These are phyloP conservation scores for Peromyscus californicus DNA, from an alignment of 2,113 vertebrate species.

Conservation along the genomic window DNA sequence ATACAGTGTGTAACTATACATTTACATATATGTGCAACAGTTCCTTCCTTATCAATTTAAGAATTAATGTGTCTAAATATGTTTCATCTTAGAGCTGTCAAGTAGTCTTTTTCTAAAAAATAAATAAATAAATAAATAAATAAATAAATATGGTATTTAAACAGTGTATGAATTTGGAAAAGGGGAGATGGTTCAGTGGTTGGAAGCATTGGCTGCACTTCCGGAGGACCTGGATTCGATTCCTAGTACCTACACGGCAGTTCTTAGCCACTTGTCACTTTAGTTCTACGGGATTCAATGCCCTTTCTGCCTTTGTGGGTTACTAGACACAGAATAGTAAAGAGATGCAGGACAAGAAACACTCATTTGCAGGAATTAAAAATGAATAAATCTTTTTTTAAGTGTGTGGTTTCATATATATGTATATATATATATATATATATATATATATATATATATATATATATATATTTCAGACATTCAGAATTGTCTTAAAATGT, in stretches of 20 bases:
- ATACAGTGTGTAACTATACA: not conserved
- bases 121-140: not conserved
- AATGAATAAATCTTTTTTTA: not conserved
- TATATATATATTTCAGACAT: not conserved
- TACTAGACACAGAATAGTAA: not conserved
- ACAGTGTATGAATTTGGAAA: not conserved
- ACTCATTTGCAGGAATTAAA: not conserved
- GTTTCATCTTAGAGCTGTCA: not conserved
- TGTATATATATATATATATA: too few relatives aligned
- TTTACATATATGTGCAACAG: not conserved
- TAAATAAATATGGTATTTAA: not conserved
- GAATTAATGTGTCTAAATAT: not conserved
- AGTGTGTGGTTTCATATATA: not conserved
- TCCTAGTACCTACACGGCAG: accelerated
- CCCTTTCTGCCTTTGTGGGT: not conserved
- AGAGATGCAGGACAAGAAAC: not conserved
- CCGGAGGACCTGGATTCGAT: not conserved
- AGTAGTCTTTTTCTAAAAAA: not conserved
- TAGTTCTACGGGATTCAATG: too few relatives aligned
- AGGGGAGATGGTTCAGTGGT: not conserved
- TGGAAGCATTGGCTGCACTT: not conserved
- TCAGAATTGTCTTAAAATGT: not conserved
- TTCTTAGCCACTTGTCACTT: too few relatives aligned
- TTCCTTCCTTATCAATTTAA: not conserved
- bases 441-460: not conserved